phyloP scores from a whole-genome alignment of 2,888 invertebrate genomes.

The Colletes collaris region DNA sequence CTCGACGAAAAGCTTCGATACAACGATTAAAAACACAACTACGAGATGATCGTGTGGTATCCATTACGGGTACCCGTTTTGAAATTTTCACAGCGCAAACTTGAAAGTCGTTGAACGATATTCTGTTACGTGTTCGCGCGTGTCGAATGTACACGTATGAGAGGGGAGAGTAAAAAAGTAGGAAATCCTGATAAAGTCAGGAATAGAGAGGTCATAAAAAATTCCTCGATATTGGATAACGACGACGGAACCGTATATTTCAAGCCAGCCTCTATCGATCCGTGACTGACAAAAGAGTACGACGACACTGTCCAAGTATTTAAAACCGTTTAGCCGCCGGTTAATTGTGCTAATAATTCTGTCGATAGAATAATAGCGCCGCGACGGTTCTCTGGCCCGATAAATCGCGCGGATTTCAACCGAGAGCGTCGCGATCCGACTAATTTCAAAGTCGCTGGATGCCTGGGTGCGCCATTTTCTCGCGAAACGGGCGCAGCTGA shows the following conservation, averaged over 20 bases:
- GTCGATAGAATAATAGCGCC: constrained; percentile 59
- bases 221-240: constrained; percentile 36
- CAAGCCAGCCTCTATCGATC: constrained; percentile 39
- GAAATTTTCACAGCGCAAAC: background rate
- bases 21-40: no score
- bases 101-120: background rate
- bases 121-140: background rate
- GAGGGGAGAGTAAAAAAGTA: no score
- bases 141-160: background rate
- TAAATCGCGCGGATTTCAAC: constrained; percentile 37
- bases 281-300: constrained; percentile 39
- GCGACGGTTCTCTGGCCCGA: constrained; percentile 11
- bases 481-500: no score
- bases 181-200: constrained; percentile 34
- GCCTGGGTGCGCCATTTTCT: no score
- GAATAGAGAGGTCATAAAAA: constrained; percentile 41
- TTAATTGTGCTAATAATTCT: constrained; percentile 66
- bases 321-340: constrained; percentile 58
- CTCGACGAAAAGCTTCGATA: no score
- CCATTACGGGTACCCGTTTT: background rate
- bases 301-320: constrained; percentile 51
- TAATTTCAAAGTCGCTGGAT: no score
- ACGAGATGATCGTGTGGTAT: background rate
- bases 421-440: background rate
- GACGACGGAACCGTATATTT: constrained; percentile 31